Base-by-base conservation (phyloP, 2,888 invertebrate species). In the Hemaris fuciformis region DNA sequence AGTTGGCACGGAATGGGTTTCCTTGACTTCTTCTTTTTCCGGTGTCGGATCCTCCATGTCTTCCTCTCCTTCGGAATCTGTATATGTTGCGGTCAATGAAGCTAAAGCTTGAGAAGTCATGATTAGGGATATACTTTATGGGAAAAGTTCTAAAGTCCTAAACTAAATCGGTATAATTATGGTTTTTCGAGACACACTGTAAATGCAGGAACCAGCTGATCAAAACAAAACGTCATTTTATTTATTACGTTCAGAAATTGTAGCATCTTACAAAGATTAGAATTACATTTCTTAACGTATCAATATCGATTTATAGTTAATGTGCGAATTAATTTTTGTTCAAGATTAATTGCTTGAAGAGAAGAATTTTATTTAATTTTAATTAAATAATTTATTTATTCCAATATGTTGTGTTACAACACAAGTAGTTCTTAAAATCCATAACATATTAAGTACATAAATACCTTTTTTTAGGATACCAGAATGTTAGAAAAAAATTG, bases 41-140 rank as follows among this genome's bases (percentile, higher is more conserved):
- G 93, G 93, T 20, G 93, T 92, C 69, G 93, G 89, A 68, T 95
- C 94, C 79, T 94, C 94, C 83, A 93, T 93, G 66, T 95, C 96
- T 73, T 97, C 97, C 85, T 98, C 98, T 59, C 96, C 97, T 89
- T 98, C 98, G 0, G 98, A 98, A 85, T 98, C 98, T 0, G 98
- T 98, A 84, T 98, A 98, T 46, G 96, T 97, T 27, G 97, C 98
- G 59, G 97, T 98, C 71, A 98, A 93, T 59, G 97, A 96, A 62
- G 97, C 97, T 82, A 98, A 93, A 42, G 97, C 97, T 82, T 93
- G 92, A 2, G 93, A 93, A 57, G 93, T 57, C 64, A 42, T 62
- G 27, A 22, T 59, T 42, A 3, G 41, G 7, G 15, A 20, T 60
- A 18, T 13, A n/a, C 0, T 58, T 1, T 23, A n/a, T 31, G n/a